phyloP scores from a whole-genome alignment of 1,140 invertebrate species.

The Ericerus pela region DNA sequence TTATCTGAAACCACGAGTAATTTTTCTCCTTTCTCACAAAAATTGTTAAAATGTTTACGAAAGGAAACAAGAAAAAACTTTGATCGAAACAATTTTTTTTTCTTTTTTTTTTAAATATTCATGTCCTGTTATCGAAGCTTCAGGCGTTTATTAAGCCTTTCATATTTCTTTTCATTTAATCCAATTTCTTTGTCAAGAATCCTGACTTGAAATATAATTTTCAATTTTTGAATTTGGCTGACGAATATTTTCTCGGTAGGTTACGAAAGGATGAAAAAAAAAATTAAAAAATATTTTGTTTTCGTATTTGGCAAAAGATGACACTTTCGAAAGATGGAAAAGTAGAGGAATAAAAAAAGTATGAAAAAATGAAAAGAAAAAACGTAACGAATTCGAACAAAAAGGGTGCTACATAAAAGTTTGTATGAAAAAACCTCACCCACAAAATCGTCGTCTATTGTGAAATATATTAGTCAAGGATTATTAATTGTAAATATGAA shows the following conservation, averaged over 20 bases:
- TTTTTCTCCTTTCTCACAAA: background rate
- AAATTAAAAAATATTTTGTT: too few species aligned
- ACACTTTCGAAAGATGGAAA: too few species aligned
- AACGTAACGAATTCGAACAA: background rate
- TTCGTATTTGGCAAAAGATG: too few species aligned
- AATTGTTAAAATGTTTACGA: background rate
- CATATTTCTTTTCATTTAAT: slow-evolving; percentile 5
- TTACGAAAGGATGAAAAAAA: too few species aligned
- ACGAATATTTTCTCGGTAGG: background rate
- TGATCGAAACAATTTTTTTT: background rate
- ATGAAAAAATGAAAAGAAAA: background rate
- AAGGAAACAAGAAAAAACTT: too few species aligned
- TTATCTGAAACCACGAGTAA: background rate
- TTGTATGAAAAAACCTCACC: too few species aligned
- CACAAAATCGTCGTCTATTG: too few species aligned
- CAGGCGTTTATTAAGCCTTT: slow-evolving; percentile 1
- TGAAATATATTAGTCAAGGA: too few species aligned
- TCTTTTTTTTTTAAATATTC: background rate
- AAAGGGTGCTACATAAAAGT: too few species aligned
- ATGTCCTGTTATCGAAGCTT: background rate
- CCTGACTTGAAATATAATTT: slow-evolving; percentile 2
- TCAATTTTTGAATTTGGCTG: background rate
- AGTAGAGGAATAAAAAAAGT: background rate
- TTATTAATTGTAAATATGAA: too few species aligned
- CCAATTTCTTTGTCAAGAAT: slow-evolving; percentile 1